phyloP scores from a whole-genome alignment of 1,140 invertebrate species.

The Platorchestia sp. region DNA sequence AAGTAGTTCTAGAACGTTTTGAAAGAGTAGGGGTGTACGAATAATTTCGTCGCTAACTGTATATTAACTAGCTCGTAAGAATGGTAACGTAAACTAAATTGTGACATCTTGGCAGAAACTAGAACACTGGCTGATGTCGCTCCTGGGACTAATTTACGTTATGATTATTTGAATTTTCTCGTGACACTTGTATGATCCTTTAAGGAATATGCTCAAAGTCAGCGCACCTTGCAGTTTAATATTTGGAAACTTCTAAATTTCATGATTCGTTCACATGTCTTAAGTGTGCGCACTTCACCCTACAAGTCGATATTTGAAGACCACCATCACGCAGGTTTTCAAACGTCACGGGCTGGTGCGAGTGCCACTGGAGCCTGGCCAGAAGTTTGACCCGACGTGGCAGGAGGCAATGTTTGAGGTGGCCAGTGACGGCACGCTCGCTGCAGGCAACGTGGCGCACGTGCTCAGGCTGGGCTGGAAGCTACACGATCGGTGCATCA shows the following conservation, averaged over 20 bases:
- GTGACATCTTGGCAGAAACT: not conserved
- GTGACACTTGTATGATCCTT: not conserved
- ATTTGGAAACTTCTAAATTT: no score
- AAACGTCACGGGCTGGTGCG: slow-evolving; percentile 62
- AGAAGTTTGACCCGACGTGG: slow-evolving; percentile 64
- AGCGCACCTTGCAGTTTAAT: not conserved
- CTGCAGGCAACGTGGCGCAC: slow-evolving; percentile 62
- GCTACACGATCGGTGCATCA: slow-evolving; percentile 63
- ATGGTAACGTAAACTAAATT: no score
- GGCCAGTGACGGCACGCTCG: slow-evolving; percentile 56
- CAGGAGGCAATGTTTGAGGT: slow-evolving; percentile 67
- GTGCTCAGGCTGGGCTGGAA: slow-evolving; percentile 63
- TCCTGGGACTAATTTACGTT: not conserved
- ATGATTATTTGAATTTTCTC: not conserved
- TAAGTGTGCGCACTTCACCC: not conserved
- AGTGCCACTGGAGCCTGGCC: slow-evolving; percentile 58
- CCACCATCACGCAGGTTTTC: slow-evolving; percentile 60
- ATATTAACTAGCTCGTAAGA: no score
- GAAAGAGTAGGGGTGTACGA: no score
- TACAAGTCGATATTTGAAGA: not conserved
- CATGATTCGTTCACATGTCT: no score
- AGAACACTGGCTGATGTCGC: not conserved
- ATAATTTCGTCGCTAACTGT: no score
- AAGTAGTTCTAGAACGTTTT: no score
- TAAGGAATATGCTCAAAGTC: not conserved